A percentile compares a stretch with the other conserved stretches of the same genome.
These are phyloP conservation scores for Danio tinwini DNA, from an alignment of 2,797 vertebrate genomes.

Conservation along the genomic window DNA sequence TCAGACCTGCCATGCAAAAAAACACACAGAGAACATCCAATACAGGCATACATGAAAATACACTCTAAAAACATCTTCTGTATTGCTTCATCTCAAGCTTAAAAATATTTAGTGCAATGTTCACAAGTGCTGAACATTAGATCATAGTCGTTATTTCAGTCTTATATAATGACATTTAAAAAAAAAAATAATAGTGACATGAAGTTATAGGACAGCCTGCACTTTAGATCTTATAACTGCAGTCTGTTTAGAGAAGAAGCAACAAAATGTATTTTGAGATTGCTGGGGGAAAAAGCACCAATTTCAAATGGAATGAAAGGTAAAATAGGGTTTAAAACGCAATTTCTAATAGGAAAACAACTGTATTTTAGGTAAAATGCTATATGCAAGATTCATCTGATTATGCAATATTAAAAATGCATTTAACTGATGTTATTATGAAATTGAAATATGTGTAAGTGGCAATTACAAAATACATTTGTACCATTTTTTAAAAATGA, in stretches of 20 bases:
- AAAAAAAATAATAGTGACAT: neutral
- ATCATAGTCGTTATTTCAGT: neutral
- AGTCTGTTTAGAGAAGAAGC: neutral
- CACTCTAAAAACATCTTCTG: conserved; percentile 40
- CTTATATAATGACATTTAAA: neutral
- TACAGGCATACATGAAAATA: conserved; percentile 37
- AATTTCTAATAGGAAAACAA: too few relatives aligned
- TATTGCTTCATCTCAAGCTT: conserved; percentile 57
- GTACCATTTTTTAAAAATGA: conserved; percentile 5
- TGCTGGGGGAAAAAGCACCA: too few relatives aligned
- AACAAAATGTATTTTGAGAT: neutral
- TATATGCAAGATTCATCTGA: neutral
- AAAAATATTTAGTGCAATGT: conserved; percentile 34
- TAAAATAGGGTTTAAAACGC: too few relatives aligned
- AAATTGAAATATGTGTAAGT: neutral
- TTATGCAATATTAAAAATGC: conserved; percentile 1
- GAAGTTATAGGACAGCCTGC: neutral
- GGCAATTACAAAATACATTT: neutral
- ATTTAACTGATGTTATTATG: neutral
- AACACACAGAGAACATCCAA: conserved; percentile 7
- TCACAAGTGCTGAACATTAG: conserved; percentile 35
- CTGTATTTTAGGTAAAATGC: too few relatives aligned
- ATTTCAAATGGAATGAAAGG: too few relatives aligned
- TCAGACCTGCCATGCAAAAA: conserved; percentile 35
- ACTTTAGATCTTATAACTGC: neutral